These are phyloP conservation scores for Aspiorhynchus laticeps DNA, from an alignment of 2,113 vertebrate species.

Conservation along the genomic window DNA sequence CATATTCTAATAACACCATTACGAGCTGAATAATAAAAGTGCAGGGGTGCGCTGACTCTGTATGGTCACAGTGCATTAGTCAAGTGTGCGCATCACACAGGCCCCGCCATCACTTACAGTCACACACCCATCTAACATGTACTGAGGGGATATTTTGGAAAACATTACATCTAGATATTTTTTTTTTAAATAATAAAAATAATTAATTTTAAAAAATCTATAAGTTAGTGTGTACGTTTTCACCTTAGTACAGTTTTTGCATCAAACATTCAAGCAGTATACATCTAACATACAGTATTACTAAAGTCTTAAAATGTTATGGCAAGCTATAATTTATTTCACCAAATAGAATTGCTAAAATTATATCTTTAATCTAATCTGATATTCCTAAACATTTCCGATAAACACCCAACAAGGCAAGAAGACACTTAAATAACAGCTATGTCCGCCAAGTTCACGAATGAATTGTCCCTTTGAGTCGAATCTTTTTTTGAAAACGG, in stretches of 20 bases:
- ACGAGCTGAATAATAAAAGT: background rate
- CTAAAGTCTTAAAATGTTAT: background rate
- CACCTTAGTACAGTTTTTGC: background rate
- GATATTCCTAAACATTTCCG: background rate
- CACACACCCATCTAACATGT: background rate
- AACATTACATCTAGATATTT: background rate
- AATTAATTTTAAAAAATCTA: too few relatives aligned
- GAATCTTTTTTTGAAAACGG: background rate
- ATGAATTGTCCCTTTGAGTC: background rate
- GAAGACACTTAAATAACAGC: too few relatives aligned
- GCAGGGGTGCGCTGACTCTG: background rate
- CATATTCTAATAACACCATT: background rate
- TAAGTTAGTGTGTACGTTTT: too few relatives aligned
- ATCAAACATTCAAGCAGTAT: background rate
- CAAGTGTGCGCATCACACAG: constrained; percentile 10
- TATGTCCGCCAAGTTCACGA: too few relatives aligned
- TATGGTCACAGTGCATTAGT: too few relatives aligned
- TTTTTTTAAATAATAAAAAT: too few relatives aligned
- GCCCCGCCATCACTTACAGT: constrained; percentile 1
- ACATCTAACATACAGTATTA: background rate
- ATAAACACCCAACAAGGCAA: background rate
- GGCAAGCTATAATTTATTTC: background rate
- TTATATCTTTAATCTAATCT: background rate
- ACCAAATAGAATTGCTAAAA: background rate
- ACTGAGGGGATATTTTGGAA: background rate